Percentiles rank a stretch among this genome's conserved stretches.
Conservation (phyloP, 1,140 invertebrate species). For the Formica selysi region DNA sequence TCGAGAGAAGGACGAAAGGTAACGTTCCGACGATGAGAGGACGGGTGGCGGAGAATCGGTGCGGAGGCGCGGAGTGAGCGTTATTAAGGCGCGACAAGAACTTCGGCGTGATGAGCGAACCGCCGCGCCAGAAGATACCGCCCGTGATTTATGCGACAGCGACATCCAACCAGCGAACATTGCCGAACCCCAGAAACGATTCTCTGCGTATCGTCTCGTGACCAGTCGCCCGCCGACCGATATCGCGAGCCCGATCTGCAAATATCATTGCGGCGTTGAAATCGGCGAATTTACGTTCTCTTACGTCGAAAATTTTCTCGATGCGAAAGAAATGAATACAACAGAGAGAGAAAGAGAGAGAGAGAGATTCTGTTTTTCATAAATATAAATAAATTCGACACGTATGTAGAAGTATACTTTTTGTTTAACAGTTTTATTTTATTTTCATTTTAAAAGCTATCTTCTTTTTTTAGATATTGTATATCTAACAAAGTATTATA, state of each 20-base stretch:
- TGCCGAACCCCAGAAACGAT: constrained; percentile 55
- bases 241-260: constrained; percentile 48
- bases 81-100: constrained; percentile 87
- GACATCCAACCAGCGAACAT: constrained; percentile 78
- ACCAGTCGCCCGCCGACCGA: constrained; percentile 59
- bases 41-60: constrained; percentile 32
- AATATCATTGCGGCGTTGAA: constrained; percentile 51
- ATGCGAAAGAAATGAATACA: constrained; percentile 10
- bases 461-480: neutral
- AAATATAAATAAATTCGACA: neutral
- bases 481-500: neutral
- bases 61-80: constrained; percentile 78
- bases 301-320: constrained; percentile 32
- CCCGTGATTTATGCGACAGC: constrained; percentile 84
- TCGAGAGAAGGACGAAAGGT: constrained; percentile 71
- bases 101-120: constrained; percentile 84
- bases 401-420: neutral
- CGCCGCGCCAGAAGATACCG: constrained; percentile 84
- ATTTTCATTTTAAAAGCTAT: neutral
- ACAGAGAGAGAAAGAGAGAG: no score
- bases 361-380: neutral
- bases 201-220: constrained; percentile 71
- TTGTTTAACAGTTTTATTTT: neutral
- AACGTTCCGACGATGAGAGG: constrained; percentile 43
- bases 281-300: constrained; percentile 53